Evolutionary conservation across 2,888 invertebrate species (phyloP).

Genomic region (Oegoconia quadripuncta): DNA sequence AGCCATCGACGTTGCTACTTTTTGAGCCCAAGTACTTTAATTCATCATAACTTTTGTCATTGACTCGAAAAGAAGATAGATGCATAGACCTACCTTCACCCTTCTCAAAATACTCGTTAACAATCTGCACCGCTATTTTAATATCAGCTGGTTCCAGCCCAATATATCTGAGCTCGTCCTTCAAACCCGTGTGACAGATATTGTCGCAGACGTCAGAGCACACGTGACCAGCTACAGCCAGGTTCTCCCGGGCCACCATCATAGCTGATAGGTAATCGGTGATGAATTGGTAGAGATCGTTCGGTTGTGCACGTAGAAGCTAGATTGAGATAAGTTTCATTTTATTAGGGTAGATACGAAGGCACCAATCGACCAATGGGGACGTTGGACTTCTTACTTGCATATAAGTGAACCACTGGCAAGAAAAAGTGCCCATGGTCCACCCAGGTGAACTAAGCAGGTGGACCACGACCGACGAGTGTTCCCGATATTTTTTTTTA

Average conservation of each 20-base stretch:
- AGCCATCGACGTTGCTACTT: no score
- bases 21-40: slow-evolving; percentile 1
- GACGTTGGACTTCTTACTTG: no score
- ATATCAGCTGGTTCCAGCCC: slow-evolving; percentile 38
- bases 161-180: slow-evolving; percentile 36
- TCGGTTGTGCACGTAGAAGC: slow-evolving; percentile 84
- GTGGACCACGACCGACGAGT: neutral
- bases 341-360: no score
- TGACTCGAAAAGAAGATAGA: neutral
- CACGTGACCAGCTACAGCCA: slow-evolving; percentile 43
- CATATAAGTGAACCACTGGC: neutral
- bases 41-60: neutral
- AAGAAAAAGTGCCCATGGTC: neutral
- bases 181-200: slow-evolving; percentile 37
- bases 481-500: no score
- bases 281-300: slow-evolving; percentile 81
- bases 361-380: neutral
- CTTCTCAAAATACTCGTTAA: slow-evolving; percentile 35
- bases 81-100: slow-evolving; percentile 34
- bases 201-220: slow-evolving; percentile 36
- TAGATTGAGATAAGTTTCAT: slow-evolving; percentile 29
- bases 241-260: slow-evolving; percentile 81
- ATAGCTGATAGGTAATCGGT: slow-evolving; percentile 84
- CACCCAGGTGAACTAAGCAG: neutral
- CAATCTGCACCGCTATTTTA: slow-evolving; percentile 30